phyloP scores from a whole-genome alignment of 2,797 vertebrate species.

The Phrynocephalus forsythii region DNA sequence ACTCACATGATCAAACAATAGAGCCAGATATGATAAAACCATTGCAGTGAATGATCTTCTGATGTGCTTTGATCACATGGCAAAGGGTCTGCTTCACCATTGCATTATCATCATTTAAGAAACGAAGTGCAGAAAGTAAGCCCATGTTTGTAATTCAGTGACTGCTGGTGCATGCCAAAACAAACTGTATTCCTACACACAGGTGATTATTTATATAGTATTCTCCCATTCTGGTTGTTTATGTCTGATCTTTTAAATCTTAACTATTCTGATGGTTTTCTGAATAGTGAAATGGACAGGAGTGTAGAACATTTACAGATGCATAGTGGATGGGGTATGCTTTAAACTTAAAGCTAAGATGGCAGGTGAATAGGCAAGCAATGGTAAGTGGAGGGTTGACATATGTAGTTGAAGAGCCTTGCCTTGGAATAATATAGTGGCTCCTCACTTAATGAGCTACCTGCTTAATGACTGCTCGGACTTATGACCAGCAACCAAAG shows the following conservation, averaged over 20 bases:
- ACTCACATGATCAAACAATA: not conserved
- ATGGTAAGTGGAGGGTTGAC: not conserved
- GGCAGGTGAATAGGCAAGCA: not conserved
- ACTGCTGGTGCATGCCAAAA: not conserved
- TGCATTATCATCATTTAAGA: not conserved
- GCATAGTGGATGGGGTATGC: not conserved
- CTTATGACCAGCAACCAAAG: no score
- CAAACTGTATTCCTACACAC: not conserved
- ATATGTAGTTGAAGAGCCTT: accelerated
- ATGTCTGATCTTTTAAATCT: not conserved
- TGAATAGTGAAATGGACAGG: not conserved
- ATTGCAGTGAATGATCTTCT: not conserved
- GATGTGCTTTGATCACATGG: not conserved
- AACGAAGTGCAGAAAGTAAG: not conserved
- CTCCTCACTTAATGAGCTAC: no score
- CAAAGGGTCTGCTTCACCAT: not conserved
- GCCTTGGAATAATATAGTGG: not conserved
- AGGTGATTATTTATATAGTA: not conserved
- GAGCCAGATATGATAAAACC: not conserved
- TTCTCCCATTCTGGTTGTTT: constrained; percentile 1
- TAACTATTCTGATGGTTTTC: not conserved
- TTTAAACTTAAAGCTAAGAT: not conserved
- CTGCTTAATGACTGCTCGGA: no score
- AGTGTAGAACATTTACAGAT: not conserved
- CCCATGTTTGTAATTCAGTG: not conserved